A percentile compares a stretch with the other conserved stretches of the same genome.
phyloP scores from a whole-genome alignment of 2,888 invertebrate genomes.

The Allygus modestus region DNA sequence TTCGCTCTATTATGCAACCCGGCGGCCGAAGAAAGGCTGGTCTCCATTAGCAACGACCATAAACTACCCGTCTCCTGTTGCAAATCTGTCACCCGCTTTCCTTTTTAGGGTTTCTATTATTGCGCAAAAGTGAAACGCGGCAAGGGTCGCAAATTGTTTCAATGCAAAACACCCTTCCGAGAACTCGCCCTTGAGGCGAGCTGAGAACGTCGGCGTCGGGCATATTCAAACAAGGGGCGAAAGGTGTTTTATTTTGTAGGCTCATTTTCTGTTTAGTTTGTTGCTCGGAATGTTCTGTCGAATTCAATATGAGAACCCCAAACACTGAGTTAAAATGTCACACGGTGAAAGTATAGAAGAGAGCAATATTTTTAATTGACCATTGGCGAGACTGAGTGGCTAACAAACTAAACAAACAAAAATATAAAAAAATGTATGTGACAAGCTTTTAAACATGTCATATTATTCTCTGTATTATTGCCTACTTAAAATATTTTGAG shows the following conservation, averaged over 20 bases:
- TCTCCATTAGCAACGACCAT: constrained; percentile 44
- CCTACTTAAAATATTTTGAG: too few species aligned
- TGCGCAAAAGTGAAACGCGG: constrained; percentile 58
- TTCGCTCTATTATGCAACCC: constrained; percentile 25
- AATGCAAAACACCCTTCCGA: constrained; percentile 58
- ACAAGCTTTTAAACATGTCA: too few species aligned
- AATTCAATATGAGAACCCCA: too few species aligned
- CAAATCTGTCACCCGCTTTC: constrained; percentile 58
- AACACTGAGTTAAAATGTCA: too few species aligned
- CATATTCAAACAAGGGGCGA: background rate
- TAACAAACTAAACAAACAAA: too few species aligned
- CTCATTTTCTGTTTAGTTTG: background rate
- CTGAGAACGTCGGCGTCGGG: constrained; percentile 24
- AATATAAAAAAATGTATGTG: too few species aligned
- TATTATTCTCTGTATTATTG: too few species aligned
- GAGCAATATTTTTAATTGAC: too few species aligned
- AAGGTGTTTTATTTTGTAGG: constrained; percentile 1
- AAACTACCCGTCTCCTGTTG: constrained; percentile 34
- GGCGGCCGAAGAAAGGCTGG: constrained; percentile 20
- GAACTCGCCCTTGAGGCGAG: constrained; percentile 37
- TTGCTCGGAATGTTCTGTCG: too few species aligned
- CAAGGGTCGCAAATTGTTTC: constrained; percentile 48
- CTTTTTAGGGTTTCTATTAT: constrained; percentile 57
- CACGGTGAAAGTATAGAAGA: too few species aligned
- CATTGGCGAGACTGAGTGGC: too few species aligned